These are phyloP conservation scores for Psylliodes chrysocephalus DNA, from an alignment of 2,888 invertebrate species.

Conservation along the genomic window DNA sequence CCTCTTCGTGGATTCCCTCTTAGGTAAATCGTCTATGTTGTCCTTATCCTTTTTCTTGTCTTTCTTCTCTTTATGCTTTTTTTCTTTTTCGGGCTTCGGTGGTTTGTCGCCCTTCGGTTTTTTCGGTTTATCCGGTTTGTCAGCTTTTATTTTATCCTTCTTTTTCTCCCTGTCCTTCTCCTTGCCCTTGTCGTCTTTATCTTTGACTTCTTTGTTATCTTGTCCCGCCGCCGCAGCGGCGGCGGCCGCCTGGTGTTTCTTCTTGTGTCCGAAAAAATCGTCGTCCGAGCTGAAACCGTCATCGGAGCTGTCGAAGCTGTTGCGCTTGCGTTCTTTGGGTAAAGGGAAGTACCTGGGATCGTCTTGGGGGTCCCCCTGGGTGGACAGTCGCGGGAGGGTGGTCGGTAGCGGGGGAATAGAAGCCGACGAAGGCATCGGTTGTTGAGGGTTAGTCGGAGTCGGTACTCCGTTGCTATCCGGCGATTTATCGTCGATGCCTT, in stretches of 20 bases:
- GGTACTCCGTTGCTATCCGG: constrained; percentile 52
- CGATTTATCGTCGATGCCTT: constrained; percentile 48
- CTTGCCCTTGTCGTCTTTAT: constrained; percentile 48
- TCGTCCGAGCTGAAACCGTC: constrained; percentile 72
- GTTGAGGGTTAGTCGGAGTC: constrained; percentile 48
- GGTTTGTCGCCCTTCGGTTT: constrained; percentile 31
- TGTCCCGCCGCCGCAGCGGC: constrained; percentile 34
- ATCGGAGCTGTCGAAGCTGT: constrained; percentile 75
- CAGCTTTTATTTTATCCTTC: constrained; percentile 30
- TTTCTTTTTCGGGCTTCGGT: constrained; percentile 25
- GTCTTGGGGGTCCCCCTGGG: constrained; percentile 69
- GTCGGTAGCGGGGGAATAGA: constrained; percentile 39
- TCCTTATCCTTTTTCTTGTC: constrained; percentile 58
- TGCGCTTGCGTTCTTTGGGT: constrained; percentile 77
- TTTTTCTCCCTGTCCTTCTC: constrained; percentile 43
- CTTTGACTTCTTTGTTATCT: constrained; percentile 49
- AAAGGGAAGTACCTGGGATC: constrained; percentile 77
- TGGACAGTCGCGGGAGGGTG: constrained; percentile 58
- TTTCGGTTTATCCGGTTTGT: constrained; percentile 49
- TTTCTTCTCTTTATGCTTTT: constrained; percentile 42
- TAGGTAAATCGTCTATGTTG: constrained; percentile 67
- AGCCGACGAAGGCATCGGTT: constrained; percentile 7
- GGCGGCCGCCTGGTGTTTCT: constrained; percentile 47
- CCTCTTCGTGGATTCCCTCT: constrained; percentile 72
- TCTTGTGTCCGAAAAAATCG: constrained; percentile 66